Evolutionary conservation across 2,113 vertebrate species (phyloP), one percentile per base, ranked within the genome.

Genomic region (Calidris pugnax): DNA sequence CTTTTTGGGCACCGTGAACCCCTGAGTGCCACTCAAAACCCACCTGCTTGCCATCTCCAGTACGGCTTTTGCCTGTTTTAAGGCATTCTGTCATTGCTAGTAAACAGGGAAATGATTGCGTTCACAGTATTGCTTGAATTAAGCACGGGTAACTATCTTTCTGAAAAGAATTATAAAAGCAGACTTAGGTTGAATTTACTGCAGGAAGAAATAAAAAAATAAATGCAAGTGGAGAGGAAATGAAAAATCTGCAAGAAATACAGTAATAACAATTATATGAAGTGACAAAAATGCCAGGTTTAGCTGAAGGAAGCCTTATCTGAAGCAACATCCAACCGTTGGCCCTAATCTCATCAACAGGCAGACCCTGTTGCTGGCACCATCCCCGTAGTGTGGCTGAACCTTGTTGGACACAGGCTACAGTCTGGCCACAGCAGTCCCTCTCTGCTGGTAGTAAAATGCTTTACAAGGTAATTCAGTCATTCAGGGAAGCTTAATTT

Each of bases 131-230:
- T 68, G 39, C 62, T 63, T 47, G 41, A 92, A 73, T 86, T 57
- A 90, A 90, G 14, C 24, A 74, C 14, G 16, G 22, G 32, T 71
- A 93, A 69, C 33, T 32, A 62, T 10, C 2, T 51, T 19, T 30
- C 5, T 12, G 51, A 6, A 27, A 59, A 62, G 45, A 77, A 48
- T 9, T 69, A 59, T 30, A 43, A 79, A 78, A 78, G 48, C 39
- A 83, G 37, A 27, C 14, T 91, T 68, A 22, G 37, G 24, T 41
- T 21, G 3, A 76, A 51, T 85, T 94, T 87, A 37, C 28, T 43
- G 26, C 50, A 73, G 72, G 57, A 88, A 90, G 53, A 89, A 88
- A 86, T 74, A 77, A 87, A 71, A 71, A 85, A 86, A 48, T 43
- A 53, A 73, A 83, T 80, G 55, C 24, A 69, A 79, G 35, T 24